Evolutionary conservation across 2,888 invertebrate genomes (phyloP).

Genomic region (Poecilus cupreus): DNA sequence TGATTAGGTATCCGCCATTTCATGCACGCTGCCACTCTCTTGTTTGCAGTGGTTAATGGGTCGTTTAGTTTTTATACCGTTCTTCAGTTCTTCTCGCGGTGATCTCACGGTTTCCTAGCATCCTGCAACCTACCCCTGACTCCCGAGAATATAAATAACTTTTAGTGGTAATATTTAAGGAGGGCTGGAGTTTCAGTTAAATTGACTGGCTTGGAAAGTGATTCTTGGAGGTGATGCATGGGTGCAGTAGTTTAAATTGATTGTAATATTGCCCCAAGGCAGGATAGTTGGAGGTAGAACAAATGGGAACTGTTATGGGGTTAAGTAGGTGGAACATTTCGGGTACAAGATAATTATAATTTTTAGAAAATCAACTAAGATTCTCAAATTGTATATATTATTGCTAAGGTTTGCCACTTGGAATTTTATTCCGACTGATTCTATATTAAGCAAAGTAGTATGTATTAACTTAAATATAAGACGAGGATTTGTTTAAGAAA

Average conservation of each 20-base stretch:
- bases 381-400: too few relatives aligned
- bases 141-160: conserved; percentile 35
- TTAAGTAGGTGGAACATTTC: too few relatives aligned
- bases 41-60: conserved; percentile 43
- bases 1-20: conserved; percentile 46
- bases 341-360: too few relatives aligned
- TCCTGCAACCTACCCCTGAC: neutral
- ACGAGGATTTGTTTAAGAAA: too few relatives aligned
- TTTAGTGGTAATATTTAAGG: conserved; percentile 41
- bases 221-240: conserved; percentile 19
- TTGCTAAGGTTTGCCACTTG: too few relatives aligned
- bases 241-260: neutral
- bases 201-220: conserved; percentile 36
- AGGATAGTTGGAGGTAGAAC: neutral
- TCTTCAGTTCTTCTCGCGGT: conserved; percentile 31
- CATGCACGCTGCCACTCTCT: conserved; percentile 39
- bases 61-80: conserved; percentile 44
- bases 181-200: conserved; percentile 16
- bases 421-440: too few relatives aligned
- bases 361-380: too few relatives aligned
- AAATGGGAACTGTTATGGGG: neutral
- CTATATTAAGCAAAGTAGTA: too few relatives aligned
- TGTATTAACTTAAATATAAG: too few relatives aligned
- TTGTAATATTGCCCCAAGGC: neutral
- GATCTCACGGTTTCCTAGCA: neutral